Base-by-base conservation (phyloP, 2,888 invertebrate species). In the Lasioglossum oenotherae region DNA sequence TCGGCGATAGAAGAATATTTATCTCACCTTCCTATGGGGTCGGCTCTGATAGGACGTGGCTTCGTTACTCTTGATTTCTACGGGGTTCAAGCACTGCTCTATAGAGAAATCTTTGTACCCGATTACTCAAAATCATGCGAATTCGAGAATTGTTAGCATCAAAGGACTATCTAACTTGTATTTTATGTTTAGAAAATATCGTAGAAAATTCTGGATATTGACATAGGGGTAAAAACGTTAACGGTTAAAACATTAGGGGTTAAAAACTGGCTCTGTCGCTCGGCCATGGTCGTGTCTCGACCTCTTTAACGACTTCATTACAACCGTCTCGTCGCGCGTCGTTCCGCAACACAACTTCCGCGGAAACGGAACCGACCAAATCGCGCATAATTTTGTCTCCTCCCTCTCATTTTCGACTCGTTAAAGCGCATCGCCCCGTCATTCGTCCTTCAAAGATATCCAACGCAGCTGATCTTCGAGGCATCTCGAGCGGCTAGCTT, bases 281-380 rank as follows among this genome's bases (percentile, higher is more conserved):
- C 73, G 64, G 67, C 46, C 35, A 46, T 79, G 69, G 14, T 6
- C 64, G 41, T 67, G 71, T 60, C 31, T 16, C 80, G 87, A 83
- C 64, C 73, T 82, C 57, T 73, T 84, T 80, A 83, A 84, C 84
- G 86, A 78, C 86, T 67, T 19, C 74, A 71, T 49, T 53, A 35
- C 57, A 78, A 82, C 82, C 78, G 78, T 64, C 85, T 57, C 79
- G 80, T 53, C 79, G 86, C 85, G 57, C 79, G 80, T 53, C 79
- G 86, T 89, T 89, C 86, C 89, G 88, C 79, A 67, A 81, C 80
- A 76, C 84, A 86, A 79, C 67, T 83, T 79, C 81, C 83, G 82
- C 79, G 87, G 84, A 84, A 88, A 88, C 73, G 80, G 74, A 78
- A 41, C 77, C 78, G 60, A 82, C 80, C 73, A 83, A 82, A 83